Conservation (phyloP, 2,113 vertebrate species). For the Terrapene triunguis region DNA sequence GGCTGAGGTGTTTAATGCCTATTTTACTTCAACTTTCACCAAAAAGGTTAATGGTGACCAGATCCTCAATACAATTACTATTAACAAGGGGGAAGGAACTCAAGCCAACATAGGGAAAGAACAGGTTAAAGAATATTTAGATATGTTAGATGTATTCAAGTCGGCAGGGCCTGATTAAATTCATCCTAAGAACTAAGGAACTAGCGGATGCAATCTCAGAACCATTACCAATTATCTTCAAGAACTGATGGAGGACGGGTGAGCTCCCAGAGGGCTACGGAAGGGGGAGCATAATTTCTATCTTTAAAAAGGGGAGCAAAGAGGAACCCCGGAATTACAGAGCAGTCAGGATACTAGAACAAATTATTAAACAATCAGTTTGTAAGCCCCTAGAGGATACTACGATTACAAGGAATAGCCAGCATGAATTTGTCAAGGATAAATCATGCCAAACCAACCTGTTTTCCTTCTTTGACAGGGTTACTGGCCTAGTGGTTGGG, state of each 20-base stretch:
- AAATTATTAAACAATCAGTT: not conserved
- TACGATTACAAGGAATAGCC: not conserved
- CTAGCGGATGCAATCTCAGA: not conserved
- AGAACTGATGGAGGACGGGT: not conserved
- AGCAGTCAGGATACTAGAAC: not conserved
- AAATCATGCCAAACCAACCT: not conserved
- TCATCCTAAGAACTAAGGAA: not conserved
- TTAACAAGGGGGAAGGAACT: not conserved
- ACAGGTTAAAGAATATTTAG: not conserved
- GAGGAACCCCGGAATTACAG: not conserved
- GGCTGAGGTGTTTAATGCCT: not conserved
- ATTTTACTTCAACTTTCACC: not conserved
- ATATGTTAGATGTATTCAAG: not conserved
- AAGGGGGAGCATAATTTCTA: not conserved
- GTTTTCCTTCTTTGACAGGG: not conserved
- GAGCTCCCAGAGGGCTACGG: not conserved
- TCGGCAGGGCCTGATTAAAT: not conserved
- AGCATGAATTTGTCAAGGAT: not conserved
- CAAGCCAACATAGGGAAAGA: not conserved
- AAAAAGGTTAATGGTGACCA: not conserved
- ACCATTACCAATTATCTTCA: not conserved
- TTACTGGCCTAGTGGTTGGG: not conserved
- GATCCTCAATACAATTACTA: not conserved
- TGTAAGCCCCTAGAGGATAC: not conserved
- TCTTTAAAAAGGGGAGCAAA: not conserved